phyloP scores from a whole-genome alignment of 2,797 vertebrate species.

The Mus spretus region DNA sequence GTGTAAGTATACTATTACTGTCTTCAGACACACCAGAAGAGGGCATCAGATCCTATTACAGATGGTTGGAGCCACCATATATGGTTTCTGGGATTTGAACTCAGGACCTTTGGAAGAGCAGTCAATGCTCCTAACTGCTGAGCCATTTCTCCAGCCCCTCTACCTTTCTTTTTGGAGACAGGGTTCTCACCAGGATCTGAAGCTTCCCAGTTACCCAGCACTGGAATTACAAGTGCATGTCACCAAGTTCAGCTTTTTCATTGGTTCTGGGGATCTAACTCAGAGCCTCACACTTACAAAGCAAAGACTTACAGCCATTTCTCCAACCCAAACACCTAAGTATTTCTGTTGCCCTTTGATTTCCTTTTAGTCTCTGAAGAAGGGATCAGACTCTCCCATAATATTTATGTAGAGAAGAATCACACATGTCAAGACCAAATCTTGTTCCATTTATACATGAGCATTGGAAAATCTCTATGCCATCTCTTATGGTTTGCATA shows the following conservation, averaged over 20 bases:
- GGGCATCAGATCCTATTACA: too few relatives aligned
- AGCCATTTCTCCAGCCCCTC: too few relatives aligned
- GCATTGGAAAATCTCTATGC: background rate
- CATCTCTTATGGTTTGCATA: too few relatives aligned
- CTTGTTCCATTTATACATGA: background rate
- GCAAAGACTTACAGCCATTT: background rate
- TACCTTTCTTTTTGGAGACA: background rate
- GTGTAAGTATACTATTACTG: too few relatives aligned
- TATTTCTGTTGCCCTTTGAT: background rate
- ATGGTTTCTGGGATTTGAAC: too few relatives aligned
- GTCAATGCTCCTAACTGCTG: too few relatives aligned
- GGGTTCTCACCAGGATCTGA: background rate
- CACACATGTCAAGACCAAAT: background rate
- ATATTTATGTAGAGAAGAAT: background rate
- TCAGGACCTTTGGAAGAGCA: too few relatives aligned
- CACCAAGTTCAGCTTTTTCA: background rate
- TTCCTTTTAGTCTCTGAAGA: background rate
- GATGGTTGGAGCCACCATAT: too few relatives aligned
- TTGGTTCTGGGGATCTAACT: background rate
- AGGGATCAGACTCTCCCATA: background rate
- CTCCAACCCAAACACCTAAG: background rate
- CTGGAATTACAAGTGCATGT: background rate
- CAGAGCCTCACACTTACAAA: background rate
- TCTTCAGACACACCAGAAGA: too few relatives aligned
- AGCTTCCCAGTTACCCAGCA: background rate